Evolutionary conservation across 2,113 vertebrate species (phyloP).

Genomic region (Corythornis madagascariensis): DNA sequence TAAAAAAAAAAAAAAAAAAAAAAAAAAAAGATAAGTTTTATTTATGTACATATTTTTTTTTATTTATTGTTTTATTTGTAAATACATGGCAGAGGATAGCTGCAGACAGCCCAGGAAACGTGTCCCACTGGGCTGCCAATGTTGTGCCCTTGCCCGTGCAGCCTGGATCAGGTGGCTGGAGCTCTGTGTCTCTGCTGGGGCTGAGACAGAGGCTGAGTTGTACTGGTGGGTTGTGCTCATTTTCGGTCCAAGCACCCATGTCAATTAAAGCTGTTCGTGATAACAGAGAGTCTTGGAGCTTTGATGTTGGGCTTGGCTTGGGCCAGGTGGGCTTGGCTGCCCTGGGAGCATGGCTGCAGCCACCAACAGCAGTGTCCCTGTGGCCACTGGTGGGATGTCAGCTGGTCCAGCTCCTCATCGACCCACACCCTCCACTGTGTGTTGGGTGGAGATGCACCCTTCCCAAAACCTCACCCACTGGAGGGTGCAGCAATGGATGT

Average conservation of each 20-base stretch:
- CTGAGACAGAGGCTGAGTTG: neutral
- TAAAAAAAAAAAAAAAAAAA: neutral
- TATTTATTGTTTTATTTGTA: constrained; percentile 59
- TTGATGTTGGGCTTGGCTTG: neutral
- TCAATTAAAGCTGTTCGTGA: constrained; percentile 26
- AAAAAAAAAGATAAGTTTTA: constrained; percentile 7
- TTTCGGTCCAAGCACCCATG: neutral
- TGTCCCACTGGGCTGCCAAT: rapidly evolving
- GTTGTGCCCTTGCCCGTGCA: rapidly evolving
- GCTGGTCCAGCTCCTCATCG: neutral
- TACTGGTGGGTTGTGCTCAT: neutral
- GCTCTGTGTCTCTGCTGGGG: neutral
- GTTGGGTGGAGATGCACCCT: rapidly evolving
- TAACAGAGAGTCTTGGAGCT: neutral
- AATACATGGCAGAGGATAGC: neutral
- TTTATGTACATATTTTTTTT: constrained; percentile 35
- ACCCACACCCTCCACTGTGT: neutral
- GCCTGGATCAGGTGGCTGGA: rapidly evolving
- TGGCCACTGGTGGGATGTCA: neutral
- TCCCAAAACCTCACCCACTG: neutral
- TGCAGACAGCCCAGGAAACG: rapidly evolving
- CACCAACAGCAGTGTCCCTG: neutral
- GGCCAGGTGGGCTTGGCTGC: neutral
- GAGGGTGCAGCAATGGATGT: neutral
- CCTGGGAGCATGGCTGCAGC: neutral